phyloP scores from a whole-genome alignment of 2,797 vertebrate genomes.

The Xerus rutilus region DNA sequence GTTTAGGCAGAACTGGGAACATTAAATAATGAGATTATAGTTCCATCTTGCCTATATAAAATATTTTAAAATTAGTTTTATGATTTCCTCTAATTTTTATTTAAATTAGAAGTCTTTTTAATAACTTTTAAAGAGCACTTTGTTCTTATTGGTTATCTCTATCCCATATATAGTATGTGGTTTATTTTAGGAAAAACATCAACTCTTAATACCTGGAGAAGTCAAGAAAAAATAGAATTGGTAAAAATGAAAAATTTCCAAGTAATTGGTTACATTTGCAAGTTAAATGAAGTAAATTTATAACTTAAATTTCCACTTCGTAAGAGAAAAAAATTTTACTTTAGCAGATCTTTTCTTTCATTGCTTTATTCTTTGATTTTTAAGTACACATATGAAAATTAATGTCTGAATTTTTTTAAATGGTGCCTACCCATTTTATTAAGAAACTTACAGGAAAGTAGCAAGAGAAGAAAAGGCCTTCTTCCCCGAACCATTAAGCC shows the following conservation, averaged over 20 bases:
- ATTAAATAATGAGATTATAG: background rate
- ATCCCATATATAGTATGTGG: slow-evolving; percentile 23
- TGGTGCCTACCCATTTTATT: background rate
- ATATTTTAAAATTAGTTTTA: slow-evolving; percentile 44
- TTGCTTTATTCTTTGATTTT: slow-evolving; percentile 41
- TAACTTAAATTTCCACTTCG: slow-evolving; percentile 57
- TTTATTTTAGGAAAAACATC: slow-evolving; percentile 50
- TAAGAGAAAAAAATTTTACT: slow-evolving; percentile 37
- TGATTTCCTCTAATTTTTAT: slow-evolving; percentile 45
- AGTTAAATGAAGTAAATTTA: slow-evolving; percentile 33
- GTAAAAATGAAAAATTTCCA: slow-evolving; percentile 41
- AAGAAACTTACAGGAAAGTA: slow-evolving; percentile 11
- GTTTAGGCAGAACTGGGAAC: slow-evolving; percentile 46
- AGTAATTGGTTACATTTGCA: slow-evolving; percentile 38
- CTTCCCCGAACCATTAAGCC: background rate
- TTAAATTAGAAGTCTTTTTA: slow-evolving; percentile 57
- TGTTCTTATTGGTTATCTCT: slow-evolving; percentile 51
- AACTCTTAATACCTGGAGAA: slow-evolving; percentile 58
- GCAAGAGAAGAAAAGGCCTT: slow-evolving; percentile 31
- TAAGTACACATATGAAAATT: background rate
- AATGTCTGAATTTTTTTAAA: slow-evolving; percentile 27
- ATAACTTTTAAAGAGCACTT: background rate
- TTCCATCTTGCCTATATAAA: slow-evolving; percentile 35
- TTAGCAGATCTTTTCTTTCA: background rate
- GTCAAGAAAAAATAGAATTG: background rate